These are phyloP conservation scores for Acanthurus leucopareius DNA, from an alignment of 2,797 vertebrate species.

Conservation along the genomic window DNA sequence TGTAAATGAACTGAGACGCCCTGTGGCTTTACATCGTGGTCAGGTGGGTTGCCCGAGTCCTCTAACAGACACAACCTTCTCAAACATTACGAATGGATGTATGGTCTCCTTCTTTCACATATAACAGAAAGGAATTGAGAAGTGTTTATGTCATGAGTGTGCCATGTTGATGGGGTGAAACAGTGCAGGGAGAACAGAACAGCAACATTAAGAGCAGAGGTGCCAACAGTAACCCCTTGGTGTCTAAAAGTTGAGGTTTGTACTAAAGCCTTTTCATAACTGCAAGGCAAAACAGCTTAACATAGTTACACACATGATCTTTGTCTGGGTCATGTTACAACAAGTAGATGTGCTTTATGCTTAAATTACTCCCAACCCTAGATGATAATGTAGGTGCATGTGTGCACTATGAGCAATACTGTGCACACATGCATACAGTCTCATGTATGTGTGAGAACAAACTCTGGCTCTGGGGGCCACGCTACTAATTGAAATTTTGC, in stretches of 20 bases:
- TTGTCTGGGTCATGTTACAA: constrained; percentile 15
- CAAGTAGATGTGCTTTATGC: constrained; percentile 3
- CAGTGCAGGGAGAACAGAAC: constrained; percentile 26
- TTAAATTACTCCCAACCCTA: background rate
- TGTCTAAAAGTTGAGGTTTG: constrained; percentile 27
- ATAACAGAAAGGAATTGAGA: constrained; percentile 61
- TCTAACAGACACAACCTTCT: constrained; percentile 47
- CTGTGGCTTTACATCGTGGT: constrained; percentile 64
- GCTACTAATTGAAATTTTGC: background rate
- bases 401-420: constrained; percentile 1
- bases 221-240: constrained; percentile 5
- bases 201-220: constrained; percentile 26
- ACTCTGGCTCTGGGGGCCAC: background rate
- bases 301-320: constrained; percentile 4
- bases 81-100: constrained; percentile 44
- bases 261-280: constrained; percentile 1
- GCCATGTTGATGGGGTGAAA: constrained; percentile 54
- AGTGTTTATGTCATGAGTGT: constrained; percentile 49
- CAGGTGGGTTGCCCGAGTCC: constrained; percentile 45
- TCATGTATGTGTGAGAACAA: constrained; percentile 6
- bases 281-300: constrained; percentile 5
- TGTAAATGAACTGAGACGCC: constrained; percentile 66
- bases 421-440: background rate
- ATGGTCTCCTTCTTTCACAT: constrained; percentile 36
- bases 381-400: background rate